Evolutionary conservation across 2,888 invertebrate species (phyloP).

Genomic region (Netelia virgata): DNA sequence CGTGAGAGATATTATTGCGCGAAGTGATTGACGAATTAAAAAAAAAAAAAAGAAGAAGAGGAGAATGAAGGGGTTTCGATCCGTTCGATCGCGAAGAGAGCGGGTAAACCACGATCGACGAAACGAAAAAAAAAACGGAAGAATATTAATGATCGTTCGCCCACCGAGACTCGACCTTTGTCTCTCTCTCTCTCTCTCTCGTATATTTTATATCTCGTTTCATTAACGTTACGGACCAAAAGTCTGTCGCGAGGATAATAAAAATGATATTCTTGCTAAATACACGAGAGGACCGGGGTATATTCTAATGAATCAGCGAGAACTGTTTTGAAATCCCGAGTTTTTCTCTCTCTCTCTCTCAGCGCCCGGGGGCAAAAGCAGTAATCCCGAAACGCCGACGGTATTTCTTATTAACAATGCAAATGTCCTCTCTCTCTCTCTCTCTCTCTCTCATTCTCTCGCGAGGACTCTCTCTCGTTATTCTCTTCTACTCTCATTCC

Average conservation of each 20-base stretch:
- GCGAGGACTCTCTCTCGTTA: slow-evolving; percentile 32
- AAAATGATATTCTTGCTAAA: slow-evolving; percentile 1
- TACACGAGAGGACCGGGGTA: background rate
- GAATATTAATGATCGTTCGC: slow-evolving; percentile 59
- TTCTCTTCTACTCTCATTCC: slow-evolving; percentile 66
- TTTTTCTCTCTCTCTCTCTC: slow-evolving; percentile 2
- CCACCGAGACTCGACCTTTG: slow-evolving; percentile 4
- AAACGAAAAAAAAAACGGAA: slow-evolving; percentile 26
- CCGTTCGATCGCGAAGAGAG: slow-evolving; percentile 32
- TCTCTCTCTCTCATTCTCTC: slow-evolving; percentile 16
- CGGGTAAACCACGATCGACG: slow-evolving; percentile 40
- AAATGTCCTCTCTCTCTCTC: slow-evolving; percentile 47
- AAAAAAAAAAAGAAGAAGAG: slow-evolving; percentile 39
- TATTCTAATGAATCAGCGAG: slow-evolving; percentile 43
- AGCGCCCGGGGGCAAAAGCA: slow-evolving; percentile 11
- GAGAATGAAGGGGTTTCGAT: slow-evolving; percentile 50
- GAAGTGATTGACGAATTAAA: slow-evolving; percentile 68
- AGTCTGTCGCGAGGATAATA: slow-evolving; percentile 14
- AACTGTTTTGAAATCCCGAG: slow-evolving; percentile 25
- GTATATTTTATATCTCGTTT: slow-evolving; percentile 25
- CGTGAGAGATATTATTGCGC: slow-evolving; percentile 83
- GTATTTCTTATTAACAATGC: slow-evolving; percentile 68
- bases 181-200: background rate
- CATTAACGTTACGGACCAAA: background rate
- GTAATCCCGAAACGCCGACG: slow-evolving; percentile 45